Base-by-base conservation (phyloP, 1,140 invertebrate genomes). In the Ericerus pela region DNA sequence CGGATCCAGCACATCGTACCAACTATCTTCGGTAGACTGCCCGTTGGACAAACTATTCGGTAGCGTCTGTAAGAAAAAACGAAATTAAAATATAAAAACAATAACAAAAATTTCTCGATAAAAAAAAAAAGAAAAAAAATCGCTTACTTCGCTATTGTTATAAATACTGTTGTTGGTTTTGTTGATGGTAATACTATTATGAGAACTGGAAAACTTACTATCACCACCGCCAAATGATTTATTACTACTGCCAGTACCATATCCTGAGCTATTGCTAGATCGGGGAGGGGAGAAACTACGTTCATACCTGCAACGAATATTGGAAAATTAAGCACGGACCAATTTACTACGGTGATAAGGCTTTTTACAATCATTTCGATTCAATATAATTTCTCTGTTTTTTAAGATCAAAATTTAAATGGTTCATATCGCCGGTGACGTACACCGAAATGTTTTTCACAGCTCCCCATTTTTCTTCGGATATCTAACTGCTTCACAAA, bases 231-330 rank as follows among this genome's bases (percentile, higher is more conserved):
- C 75, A 69, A 78, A 81, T 57, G 80, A 80, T 62, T 80, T 79
- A 53, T 78, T 80, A 64, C 81, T 83, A 57, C 79, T 82, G 65
- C 84, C 85, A 16, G 85, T 88, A 41, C 85, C 85, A 67, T 89
- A 88, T 8, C 85, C 86, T 33, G 83, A 86, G 69, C 83, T 86
- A 66, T 82, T 84, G 63, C 79, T 81, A 36, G 84, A 87, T 59
- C 83, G 73, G n/a, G 85, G 85, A 51, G 86, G 85, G 60, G 84
- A 87, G 64, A 83, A 79, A 58, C 80, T 82, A 53, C 83, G 73
- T 61, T 82, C 81, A 70, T 83, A 82, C 57, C 69, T 69, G 54
- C 28, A 33, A n/a, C n/a, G n/a, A n/a, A 43, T 8, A 43, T 11
- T 10, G n/a, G 31, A 11, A 11, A 33, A 33, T 11, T 33, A 33